These are phyloP conservation scores for Trididemnum clinides DNA, from an alignment of 23 tunicate species.

Conservation along the genomic window DNA sequence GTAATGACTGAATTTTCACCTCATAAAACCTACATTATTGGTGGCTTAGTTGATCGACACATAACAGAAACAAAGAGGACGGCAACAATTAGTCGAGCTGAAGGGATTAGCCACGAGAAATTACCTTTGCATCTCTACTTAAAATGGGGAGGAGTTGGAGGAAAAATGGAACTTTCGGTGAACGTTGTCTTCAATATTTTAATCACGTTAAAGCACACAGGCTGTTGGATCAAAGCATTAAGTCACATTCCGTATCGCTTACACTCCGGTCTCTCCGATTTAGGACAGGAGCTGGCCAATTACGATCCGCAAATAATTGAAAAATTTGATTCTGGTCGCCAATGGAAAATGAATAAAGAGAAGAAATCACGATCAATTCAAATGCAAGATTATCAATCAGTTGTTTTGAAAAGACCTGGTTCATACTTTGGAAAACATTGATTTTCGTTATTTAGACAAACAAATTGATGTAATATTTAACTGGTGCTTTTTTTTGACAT, in stretches of 20 bases:
- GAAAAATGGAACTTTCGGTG: slow-evolving; percentile 35
- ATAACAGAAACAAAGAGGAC: neutral
- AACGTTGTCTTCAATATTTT: slow-evolving; percentile 30
- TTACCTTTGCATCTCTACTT: slow-evolving; percentile 52
- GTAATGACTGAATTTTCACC: slow-evolving; percentile 33
- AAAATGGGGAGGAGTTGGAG: slow-evolving; percentile 59
- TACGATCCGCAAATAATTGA: slow-evolving; percentile 29
- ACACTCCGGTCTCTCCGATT: slow-evolving; percentile 59
- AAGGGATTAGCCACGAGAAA: neutral
- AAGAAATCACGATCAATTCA: neutral
- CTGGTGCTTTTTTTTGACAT: neutral
- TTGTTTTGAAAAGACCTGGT: neutral
- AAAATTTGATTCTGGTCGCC: slow-evolving; percentile 16
- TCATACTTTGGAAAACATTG: neutral
- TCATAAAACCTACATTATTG: slow-evolving; percentile 61
- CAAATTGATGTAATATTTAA: neutral
- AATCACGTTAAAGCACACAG: slow-evolving; percentile 36
- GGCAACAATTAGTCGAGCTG: slow-evolving; percentile 7
- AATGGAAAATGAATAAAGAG: neutral
- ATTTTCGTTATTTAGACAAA: neutral
- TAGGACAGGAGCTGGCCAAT: slow-evolving; percentile 30
- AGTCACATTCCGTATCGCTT: slow-evolving; percentile 49
- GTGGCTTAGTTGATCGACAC: slow-evolving; percentile 50
- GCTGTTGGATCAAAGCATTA: slow-evolving; percentile 63
- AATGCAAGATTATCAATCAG: too few relatives aligned